Evolutionary conservation across 2,113 vertebrate species (phyloP), one percentile per base, ranked within the genome.

Genomic region (Macquaria ambigua): DNA sequence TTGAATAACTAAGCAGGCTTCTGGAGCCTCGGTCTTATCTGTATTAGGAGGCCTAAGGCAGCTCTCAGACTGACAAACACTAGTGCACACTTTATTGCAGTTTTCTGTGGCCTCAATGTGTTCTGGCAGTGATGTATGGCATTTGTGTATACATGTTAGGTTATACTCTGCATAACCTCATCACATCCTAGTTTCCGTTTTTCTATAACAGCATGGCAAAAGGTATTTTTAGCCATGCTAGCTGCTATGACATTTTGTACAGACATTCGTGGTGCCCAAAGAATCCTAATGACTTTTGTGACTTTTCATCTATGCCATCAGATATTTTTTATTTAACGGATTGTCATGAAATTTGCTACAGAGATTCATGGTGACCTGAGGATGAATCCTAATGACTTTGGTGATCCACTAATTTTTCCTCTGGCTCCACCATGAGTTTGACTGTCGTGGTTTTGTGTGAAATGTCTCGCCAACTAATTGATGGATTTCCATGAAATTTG

Each of bases 1-100:
- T 63, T 50, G 48, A 77, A 89, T 77, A 74, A 73, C 62, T 46
- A 68, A 74, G 46, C 71, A 48, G 61, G 39, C 20, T 67, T 74
- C 23, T 28, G 48, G 46, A 50, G 64, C 34, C 52, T 56, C 25
- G 1, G 53, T 52, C 4, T 82, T 61, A 53, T 61, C 61, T 79
- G 15, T 64, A 8, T 31, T 72, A 4, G 41, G 68, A 78, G 16
- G 46, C 64, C 69, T 48, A 23, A 82, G 63, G 75, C 68, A 80
- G 31, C 18, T 16, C 64, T 75, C 74, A 64, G 25, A 61, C n/a
- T 61, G 52, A 75, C 39, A 23, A 74, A 77, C 25, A 34, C 23
- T 23, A 41, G 39, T 68, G 43, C 23, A 77, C 50, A n/a, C 72
- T 79, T 58, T 62, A 77, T 59, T 70, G 58, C 56, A 11, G 21